Evolutionary conservation across 2,888 invertebrate genomes (phyloP).

Genomic region (Drosophila austrosaltans): DNA sequence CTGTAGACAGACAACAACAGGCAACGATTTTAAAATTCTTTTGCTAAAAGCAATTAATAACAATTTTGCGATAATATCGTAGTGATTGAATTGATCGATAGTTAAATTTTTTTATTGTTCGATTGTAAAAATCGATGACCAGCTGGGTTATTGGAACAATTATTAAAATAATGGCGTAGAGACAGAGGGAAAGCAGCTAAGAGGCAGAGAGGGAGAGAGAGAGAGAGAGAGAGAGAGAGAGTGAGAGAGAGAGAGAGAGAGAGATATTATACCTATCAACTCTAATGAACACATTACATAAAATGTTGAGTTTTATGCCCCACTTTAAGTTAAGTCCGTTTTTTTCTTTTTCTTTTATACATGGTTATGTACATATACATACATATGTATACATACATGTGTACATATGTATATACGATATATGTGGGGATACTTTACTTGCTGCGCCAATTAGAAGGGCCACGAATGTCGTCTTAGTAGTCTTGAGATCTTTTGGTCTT

Average conservation of each 20-base stretch:
- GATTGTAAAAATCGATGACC: constrained; percentile 76
- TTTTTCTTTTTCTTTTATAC: constrained; percentile 31
- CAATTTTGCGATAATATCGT: constrained; percentile 75
- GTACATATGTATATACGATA: neutral
- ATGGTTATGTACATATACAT: neutral
- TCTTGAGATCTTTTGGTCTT: constrained; percentile 34
- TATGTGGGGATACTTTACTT: constrained; percentile 21
- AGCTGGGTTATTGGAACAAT: constrained; percentile 75
- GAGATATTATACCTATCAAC: constrained; percentile 36
- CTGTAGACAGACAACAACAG: constrained; percentile 38
- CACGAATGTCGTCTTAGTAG: constrained; percentile 58
- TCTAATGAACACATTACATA: constrained; percentile 77
- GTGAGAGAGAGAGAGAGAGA: constrained; percentile 12
- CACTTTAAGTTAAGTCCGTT: constrained; percentile 53
- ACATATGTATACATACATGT: neutral
- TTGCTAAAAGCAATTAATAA: constrained; percentile 65
- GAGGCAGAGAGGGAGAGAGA: constrained; percentile 2
- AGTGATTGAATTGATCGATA: constrained; percentile 51
- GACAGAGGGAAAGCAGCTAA: constrained; percentile 8
- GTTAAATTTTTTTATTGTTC: constrained; percentile 67
- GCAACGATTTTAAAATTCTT: constrained; percentile 50
- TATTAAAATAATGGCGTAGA: constrained; percentile 42
- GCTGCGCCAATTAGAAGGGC: constrained; percentile 72
- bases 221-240: neutral
- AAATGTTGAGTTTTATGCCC: constrained; percentile 72